Evolutionary conservation across 2,113 vertebrate genomes (phyloP).

Genomic region (Trachemys scripta): DNA sequence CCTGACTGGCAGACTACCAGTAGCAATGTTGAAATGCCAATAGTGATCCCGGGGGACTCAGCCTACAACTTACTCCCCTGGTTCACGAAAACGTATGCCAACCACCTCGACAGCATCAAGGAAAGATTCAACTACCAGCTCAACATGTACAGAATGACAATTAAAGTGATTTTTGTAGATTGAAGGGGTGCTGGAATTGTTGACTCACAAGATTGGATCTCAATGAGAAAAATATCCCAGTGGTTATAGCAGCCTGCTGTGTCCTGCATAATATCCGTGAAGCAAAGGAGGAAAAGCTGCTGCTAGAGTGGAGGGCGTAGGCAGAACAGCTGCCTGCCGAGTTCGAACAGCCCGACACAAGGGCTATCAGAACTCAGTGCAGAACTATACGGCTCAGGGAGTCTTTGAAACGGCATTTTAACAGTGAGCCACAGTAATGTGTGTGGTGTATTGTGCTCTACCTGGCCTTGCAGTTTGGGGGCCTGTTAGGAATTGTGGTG

Average conservation of each 20-base stretch:
- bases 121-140: too few relatives aligned
- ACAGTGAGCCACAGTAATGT: background rate
- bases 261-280: background rate
- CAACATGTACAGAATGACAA: background rate
- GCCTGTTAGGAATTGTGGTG: background rate
- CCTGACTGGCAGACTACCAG: background rate
- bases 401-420: background rate
- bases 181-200: background rate
- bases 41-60: background rate
- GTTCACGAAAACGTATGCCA: background rate
- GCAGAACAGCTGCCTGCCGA: background rate
- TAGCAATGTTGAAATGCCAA: background rate
- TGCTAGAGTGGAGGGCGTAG: background rate
- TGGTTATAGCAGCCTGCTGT: background rate
- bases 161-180: background rate
- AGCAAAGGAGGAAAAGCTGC: background rate
- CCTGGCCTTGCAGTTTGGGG: background rate
- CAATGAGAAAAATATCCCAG: background rate
- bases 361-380: background rate
- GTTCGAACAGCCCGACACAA: background rate
- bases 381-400: background rate
- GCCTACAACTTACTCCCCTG: background rate
- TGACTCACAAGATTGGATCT: background rate
- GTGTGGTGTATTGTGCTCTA: background rate
- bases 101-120: background rate